Base-by-base conservation (phyloP, 2,113 vertebrate genomes). In the Morone saxatilis region DNA sequence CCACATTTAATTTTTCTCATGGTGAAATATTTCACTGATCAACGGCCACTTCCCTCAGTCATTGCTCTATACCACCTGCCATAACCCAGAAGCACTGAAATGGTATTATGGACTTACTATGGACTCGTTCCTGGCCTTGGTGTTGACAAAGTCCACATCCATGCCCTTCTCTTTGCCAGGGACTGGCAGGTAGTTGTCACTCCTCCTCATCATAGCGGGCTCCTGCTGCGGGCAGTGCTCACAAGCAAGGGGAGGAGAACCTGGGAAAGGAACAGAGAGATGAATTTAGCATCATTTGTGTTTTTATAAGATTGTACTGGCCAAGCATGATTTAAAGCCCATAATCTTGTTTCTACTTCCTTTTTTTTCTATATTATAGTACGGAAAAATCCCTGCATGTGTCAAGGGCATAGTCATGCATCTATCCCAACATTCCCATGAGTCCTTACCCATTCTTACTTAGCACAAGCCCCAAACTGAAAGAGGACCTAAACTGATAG, bases 171-270 rank as follows among this genome's bases (percentile, higher is more conserved):
- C 96, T 38, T 95, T 93, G 0, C 83, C 85, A 1, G 95, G 91
- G 0, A 96, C 91, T 0, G 94, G 93, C 40, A 92, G 93, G 72
- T 97, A 96, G 71, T 90, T 90, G 40, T 96, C 95, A 74, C 89
- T 96, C 81, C 92, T 84, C 80, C 85, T 96, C 97, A 97, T 97
- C 47, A 43, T 86, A 59, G 31, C 31, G 17, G 74, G 38, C 9
- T 88, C 80, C 50, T 87, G 81, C 66, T 80, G 83, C 7, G 25
- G 67, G 47, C 63, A 80, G 47, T 13, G 80, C 66, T 86, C 72
- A 73, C 78, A 25, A 74, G 76, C 61, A 62, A 78, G 57, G 6
- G 82, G 25, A 25, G 79, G 83, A 61, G 76, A 87, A 78, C 62
- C 94, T 95, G 76, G 2, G 1, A 47, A 71, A 71, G n/a, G 57